Evolutionary conservation across 2,888 invertebrate species (phyloP), one percentile per base, ranked within the genome.

Genomic region (Lapara coniferarum): DNA sequence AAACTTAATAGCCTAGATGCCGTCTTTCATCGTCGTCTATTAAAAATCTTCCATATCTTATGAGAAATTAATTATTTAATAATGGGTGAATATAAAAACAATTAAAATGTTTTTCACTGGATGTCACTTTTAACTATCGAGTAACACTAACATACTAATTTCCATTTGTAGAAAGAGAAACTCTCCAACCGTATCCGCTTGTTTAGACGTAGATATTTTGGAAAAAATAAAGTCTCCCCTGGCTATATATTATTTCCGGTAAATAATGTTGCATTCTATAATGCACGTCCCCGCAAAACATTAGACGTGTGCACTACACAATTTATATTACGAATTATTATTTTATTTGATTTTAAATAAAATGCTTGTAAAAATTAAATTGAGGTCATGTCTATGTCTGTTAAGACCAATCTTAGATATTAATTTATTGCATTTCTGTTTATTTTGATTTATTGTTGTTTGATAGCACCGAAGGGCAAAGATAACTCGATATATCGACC

Each of bases 131-230:
- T 69, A 52, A 69, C 49, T 53, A 53, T 52, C 2, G 19, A 52
- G 44, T 69, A 44, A 63, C 76, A 88, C 88, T 89, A 87, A 89
- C 85, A 75, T 76, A 73, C 76, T 81, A 81, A 85, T 86, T 87
- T 87, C 82, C 80, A 79, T 90, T 93, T 92, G 86, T 93, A 93
- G 93, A 91, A 89, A 90, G 90, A 90, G 82, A 91, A 87, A 83
- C 78, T 93, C 84, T 80, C 85, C 83, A 89, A 86, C 81, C 92
- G 93, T 89, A 86, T 93, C 86, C 87, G 92, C 91, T 92, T 93
- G 80, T 81, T 92, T 92, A 93, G 89, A 82, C 91, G 91, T 90
- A 93, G 90, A 91, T 91, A 91, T 90, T 91, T 93, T 85, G 91
- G 89, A 82, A 92, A 91, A 89, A 93, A 93, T 88, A 92, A 89